phyloP scores from a whole-genome alignment of 2,888 invertebrate species.

The Hemithea aestivaria region DNA sequence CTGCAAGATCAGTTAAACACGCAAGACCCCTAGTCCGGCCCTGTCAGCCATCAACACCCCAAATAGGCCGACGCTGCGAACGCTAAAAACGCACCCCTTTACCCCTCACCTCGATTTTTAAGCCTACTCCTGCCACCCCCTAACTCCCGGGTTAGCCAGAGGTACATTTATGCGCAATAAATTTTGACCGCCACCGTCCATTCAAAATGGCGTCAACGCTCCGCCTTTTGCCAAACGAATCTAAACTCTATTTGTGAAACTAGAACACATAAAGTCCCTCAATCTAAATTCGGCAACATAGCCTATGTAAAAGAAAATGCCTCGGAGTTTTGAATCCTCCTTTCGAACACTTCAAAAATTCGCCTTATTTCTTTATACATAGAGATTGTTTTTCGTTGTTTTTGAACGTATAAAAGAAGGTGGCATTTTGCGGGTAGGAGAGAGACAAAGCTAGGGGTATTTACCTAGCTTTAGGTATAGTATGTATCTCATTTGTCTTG shows the following conservation, averaged over 20 bases:
- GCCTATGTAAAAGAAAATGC: conserved; percentile 67
- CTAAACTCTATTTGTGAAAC: conserved; percentile 26
- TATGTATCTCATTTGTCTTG: conserved; percentile 75
- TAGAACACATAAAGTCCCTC: conserved; percentile 29
- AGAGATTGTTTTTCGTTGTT: conserved; percentile 41
- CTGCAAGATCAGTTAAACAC: conserved; percentile 3
- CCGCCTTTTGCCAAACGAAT: conserved; percentile 31
- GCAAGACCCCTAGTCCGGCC: conserved; percentile 36
- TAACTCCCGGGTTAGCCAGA: conserved; percentile 77
- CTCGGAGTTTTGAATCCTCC: conserved; percentile 59
- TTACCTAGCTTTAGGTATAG: conserved; percentile 67
- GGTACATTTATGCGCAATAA: conserved; percentile 80
- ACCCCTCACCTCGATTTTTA: conserved; percentile 74
- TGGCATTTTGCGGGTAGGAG: conserved; percentile 59
- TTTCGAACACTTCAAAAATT: conserved; percentile 55
- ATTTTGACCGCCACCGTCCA: conserved; percentile 70
- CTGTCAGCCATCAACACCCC: conserved; percentile 73
- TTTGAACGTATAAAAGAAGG: conserved; percentile 59
- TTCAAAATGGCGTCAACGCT: conserved; percentile 60
- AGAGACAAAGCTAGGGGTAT: conserved; percentile 56
- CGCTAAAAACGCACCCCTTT: conserved; percentile 75
- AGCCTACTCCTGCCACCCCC: conserved; percentile 73
- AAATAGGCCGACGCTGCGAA: conserved; percentile 75
- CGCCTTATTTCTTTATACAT: conserved; percentile 42
- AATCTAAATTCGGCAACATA: conserved; percentile 34